phyloP scores from a whole-genome alignment of 2,888 invertebrate species.

The Nephrotoma flavescens region DNA sequence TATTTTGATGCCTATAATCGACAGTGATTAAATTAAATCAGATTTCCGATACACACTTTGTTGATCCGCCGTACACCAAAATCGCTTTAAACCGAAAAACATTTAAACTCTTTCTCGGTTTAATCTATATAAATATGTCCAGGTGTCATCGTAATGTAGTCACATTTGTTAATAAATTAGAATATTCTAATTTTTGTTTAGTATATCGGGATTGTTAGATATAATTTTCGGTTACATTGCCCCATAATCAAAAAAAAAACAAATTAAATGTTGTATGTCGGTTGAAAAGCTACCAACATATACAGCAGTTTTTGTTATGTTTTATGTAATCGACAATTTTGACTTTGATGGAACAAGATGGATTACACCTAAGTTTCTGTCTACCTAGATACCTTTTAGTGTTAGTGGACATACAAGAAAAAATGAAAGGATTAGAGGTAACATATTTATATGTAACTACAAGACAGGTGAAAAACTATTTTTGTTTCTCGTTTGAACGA shows the following conservation, averaged over 20 bases:
- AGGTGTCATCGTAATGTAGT: background rate
- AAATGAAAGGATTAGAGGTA: background rate
- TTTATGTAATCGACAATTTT: background rate
- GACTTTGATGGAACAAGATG: background rate
- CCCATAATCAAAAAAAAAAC: background rate
- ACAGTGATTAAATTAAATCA: background rate
- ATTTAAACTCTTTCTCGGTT: background rate
- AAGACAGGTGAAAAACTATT: background rate
- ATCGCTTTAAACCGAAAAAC: background rate
- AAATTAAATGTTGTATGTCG: too few relatives aligned
- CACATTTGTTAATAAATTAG: background rate
- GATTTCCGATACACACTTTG: background rate
- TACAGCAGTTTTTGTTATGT: background rate
- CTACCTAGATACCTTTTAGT: background rate
- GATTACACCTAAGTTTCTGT: background rate
- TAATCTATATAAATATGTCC: background rate
- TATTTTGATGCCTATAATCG: background rate
- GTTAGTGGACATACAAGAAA: background rate
- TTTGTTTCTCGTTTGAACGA: background rate
- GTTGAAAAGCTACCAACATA: background rate
- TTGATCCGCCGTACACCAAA: background rate
- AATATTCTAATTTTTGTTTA: background rate
- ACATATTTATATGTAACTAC: background rate
- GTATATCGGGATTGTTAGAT: background rate
- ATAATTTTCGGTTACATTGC: background rate